These are phyloP conservation scores for Pungitius pungitius DNA, from an alignment of 2,113 vertebrate species.

Conservation along the genomic window DNA sequence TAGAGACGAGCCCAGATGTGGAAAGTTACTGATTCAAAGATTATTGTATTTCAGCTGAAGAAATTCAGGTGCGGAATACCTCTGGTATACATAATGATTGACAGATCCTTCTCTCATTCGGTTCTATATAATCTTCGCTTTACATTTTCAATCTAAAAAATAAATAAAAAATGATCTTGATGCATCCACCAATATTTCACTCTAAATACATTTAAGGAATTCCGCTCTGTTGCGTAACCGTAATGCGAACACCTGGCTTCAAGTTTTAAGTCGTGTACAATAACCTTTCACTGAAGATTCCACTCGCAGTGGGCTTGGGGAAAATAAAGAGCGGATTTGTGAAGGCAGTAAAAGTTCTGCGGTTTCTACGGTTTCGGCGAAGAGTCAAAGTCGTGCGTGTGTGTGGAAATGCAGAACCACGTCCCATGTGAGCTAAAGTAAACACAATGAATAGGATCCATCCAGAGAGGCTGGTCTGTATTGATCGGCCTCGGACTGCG, in stretches of 20 bases:
- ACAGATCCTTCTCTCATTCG: background rate
- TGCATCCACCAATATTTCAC: background rate
- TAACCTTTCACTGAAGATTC: background rate
- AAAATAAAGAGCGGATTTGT: no score
- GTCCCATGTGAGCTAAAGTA: constrained; percentile 40
- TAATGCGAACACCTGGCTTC: background rate
- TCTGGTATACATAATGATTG: background rate
- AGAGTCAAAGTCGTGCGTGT: constrained; percentile 3
- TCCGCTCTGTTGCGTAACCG: background rate
- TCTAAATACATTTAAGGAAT: background rate
- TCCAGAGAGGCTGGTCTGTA: constrained; percentile 46
- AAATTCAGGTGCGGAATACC: background rate
- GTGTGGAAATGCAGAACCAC: constrained; percentile 31
- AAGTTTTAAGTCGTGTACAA: background rate
- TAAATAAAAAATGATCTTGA: background rate
- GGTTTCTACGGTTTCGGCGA: background rate
- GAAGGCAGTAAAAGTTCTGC: background rate
- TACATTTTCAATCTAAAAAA: background rate
- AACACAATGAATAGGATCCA: constrained; percentile 61
- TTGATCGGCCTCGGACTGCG: constrained; percentile 36
- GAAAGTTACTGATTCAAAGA: background rate
- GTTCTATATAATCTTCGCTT: background rate
- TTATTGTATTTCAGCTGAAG: background rate
- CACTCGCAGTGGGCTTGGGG: background rate
- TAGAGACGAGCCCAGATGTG: background rate